Percentiles rank a stretch among this genome's conserved stretches.
phyloP scores from a whole-genome alignment of 1,140 invertebrate species.

The Drosophila hydei region DNA sequence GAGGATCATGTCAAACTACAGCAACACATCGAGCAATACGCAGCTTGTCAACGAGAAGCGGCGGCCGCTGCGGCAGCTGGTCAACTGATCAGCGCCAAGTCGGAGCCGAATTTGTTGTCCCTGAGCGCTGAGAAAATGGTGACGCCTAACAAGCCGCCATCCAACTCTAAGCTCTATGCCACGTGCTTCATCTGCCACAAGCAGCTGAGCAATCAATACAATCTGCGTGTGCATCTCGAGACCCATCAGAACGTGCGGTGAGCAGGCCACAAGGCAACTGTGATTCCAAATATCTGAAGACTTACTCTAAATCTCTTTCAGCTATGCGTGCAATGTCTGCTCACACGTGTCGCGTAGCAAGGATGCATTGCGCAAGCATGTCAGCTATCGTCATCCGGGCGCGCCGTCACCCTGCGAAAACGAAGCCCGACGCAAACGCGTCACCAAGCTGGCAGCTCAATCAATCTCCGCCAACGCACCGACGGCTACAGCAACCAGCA shows the following conservation, averaged over 20 bases:
- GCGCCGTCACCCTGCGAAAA: constrained; percentile 81
- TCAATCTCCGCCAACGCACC: constrained; percentile 32
- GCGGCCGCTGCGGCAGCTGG: constrained; percentile 61
- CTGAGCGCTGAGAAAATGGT: constrained; percentile 58
- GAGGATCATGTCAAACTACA: constrained; percentile 79
- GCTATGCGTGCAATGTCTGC: constrained; percentile 92
- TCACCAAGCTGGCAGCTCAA: constrained; percentile 58
- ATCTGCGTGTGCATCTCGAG: constrained; percentile 94
- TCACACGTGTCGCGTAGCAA: constrained; percentile 93
- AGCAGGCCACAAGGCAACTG: no score
- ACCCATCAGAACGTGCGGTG: constrained; percentile 93
- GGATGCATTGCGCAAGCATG: constrained; percentile 94
- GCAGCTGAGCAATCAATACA: constrained; percentile 95
- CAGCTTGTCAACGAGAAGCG: constrained; percentile 63
- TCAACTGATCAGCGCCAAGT: constrained; percentile 64
- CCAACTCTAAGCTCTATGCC: constrained; percentile 85
- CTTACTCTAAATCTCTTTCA: constrained; percentile 16
- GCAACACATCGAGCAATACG: constrained; percentile 78
- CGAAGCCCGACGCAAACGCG: constrained; percentile 76
- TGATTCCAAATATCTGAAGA: neutral
- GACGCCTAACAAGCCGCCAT: constrained; percentile 71
- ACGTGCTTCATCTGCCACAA: constrained; percentile 94
- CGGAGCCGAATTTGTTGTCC: constrained; percentile 67
- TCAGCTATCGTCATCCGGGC: constrained; percentile 92
- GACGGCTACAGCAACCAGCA: constrained; percentile 61